These are phyloP conservation scores for Phasianus colchicus DNA, from an alignment of 2,113 vertebrate species.

Conservation along the genomic window DNA sequence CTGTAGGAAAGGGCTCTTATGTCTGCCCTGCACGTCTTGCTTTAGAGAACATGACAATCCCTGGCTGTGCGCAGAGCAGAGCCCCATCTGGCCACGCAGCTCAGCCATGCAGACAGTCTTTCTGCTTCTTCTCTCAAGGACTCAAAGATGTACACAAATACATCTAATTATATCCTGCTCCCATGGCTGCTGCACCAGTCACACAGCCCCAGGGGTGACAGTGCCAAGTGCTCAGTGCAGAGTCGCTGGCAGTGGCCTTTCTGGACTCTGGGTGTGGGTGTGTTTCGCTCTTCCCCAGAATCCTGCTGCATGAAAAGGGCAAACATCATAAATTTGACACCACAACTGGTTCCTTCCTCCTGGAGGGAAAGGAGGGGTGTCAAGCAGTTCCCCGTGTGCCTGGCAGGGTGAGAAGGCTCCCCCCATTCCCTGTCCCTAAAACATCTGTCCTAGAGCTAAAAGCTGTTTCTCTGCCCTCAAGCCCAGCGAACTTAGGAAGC, in stretches of 20 bases:
- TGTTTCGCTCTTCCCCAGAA: not conserved
- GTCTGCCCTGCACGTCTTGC: not conserved
- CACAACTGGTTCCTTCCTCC: not conserved
- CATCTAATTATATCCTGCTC: conserved; percentile 67
- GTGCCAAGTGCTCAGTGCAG: not conserved
- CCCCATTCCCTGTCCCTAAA: not conserved
- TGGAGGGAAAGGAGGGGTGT: not conserved
- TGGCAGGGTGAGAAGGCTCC: not conserved
- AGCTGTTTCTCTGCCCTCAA: not conserved
- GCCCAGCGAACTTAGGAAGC: not conserved
- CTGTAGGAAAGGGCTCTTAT: not conserved
- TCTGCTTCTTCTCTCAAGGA: conserved; percentile 52
- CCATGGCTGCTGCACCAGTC: not conserved
- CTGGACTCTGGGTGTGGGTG: not conserved
- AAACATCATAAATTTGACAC: not conserved
- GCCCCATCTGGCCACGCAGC: not conserved
- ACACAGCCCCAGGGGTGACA: conserved; percentile 7
- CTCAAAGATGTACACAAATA: conserved; percentile 54
- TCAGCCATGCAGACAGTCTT: conserved; percentile 53
- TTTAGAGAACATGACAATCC: not conserved
- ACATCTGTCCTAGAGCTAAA: not conserved
- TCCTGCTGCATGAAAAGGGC: not conserved
- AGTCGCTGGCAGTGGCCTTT: conserved; percentile 3
- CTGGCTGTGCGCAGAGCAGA: conserved; percentile 15
- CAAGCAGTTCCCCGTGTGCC: not conserved